Evolutionary conservation across 2,888 invertebrate genomes (phyloP).

Genomic region (Netelia inedita): DNA sequence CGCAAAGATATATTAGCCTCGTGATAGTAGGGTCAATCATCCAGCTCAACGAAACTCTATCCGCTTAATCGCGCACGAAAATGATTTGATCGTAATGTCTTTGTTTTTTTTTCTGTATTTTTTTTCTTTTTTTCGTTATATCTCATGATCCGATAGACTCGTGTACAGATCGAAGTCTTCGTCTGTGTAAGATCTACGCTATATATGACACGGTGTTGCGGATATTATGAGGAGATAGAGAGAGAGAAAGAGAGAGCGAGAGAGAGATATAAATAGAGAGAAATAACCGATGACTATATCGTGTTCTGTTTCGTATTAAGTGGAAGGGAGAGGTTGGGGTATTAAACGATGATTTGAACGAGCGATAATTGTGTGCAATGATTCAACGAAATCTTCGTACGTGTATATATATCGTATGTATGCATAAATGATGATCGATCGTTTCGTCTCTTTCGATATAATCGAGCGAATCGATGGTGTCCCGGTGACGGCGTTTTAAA

Average conservation of each 20-base stretch:
- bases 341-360: slow-evolving; percentile 5
- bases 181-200: slow-evolving; percentile 41
- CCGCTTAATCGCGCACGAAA: slow-evolving; percentile 57
- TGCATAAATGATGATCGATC: neutral
- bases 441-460: slow-evolving; percentile 1
- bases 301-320: slow-evolving; percentile 7
- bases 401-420: neutral
- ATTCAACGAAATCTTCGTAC: neutral
- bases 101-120: slow-evolving; percentile 44
- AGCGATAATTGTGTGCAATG: neutral
- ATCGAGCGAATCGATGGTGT: slow-evolving; percentile 4
- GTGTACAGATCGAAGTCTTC: slow-evolving; percentile 43
- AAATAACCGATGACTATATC: slow-evolving; percentile 5
- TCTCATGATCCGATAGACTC: slow-evolving; percentile 30
- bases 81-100: slow-evolving; percentile 54
- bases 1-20: slow-evolving; percentile 44
- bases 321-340: neutral
- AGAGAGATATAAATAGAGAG: neutral
- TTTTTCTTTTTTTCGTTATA: slow-evolving; percentile 26
- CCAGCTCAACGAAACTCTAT: slow-evolving; percentile 54
- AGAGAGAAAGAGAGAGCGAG: no score
- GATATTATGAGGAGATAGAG: neutral
- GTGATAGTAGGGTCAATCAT: slow-evolving; percentile 38
- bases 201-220: slow-evolving; percentile 12
- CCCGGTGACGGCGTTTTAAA: neutral